Percentiles rank a stretch among this genome's conserved stretches.
Conservation (phyloP, 2,113 vertebrate species). For the Cyanoramphus novaezelandiae region DNA sequence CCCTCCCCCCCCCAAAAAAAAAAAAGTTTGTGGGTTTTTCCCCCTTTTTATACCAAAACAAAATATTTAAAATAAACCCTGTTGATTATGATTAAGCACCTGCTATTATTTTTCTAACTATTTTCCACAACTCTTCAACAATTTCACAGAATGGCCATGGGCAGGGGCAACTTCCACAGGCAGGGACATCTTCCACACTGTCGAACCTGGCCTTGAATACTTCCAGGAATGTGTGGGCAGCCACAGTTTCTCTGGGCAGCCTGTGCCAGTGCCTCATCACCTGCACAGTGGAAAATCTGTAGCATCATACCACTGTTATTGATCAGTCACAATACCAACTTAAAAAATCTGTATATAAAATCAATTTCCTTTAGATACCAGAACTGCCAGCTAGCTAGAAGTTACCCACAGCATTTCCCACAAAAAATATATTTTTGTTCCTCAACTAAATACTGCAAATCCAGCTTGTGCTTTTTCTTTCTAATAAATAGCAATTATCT, state of each 20-base stretch:
- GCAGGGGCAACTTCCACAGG: not conserved
- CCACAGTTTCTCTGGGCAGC: not conserved
- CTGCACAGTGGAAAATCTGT: not conserved
- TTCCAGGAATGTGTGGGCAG: not conserved
- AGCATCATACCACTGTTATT: not conserved
- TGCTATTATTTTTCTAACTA: not conserved
- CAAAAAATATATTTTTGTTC: not conserved
- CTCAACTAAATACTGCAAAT: not conserved
- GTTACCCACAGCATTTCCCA: not conserved
- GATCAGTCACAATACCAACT: not conserved
- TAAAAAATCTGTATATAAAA: not conserved
- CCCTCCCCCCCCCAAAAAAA: accelerated
- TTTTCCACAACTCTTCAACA: not conserved
- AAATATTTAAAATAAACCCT: not conserved
- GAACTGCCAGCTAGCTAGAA: not conserved
- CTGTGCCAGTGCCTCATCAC: not conserved
- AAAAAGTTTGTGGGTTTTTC: accelerated
- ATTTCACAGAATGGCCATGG: not conserved
- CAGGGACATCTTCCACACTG: not conserved
- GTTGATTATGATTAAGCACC: not conserved
- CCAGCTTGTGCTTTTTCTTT: not conserved
- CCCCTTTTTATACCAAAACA: not conserved
- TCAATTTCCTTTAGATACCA: not conserved
- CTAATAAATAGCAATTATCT: not conserved
- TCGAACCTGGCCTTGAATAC: not conserved